phyloP scores from a whole-genome alignment of 2,113 vertebrate genomes.

The Anhinga rufa region DNA sequence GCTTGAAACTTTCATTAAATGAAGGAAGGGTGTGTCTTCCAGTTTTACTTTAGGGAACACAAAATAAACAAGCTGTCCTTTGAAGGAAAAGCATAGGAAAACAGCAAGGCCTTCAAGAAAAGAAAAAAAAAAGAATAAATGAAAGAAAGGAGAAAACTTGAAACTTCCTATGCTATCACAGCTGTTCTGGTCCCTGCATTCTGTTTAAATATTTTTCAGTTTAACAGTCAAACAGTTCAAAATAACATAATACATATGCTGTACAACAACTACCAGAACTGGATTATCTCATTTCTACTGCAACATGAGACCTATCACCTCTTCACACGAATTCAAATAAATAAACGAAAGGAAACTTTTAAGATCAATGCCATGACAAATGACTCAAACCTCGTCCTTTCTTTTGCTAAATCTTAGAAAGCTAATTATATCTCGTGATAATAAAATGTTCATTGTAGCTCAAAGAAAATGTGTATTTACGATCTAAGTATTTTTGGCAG shows the following conservation, averaged over 20 bases:
- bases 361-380: not conserved
- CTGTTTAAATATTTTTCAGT: slow-evolving; percentile 18
- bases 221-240: slow-evolving; percentile 18
- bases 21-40: not conserved
- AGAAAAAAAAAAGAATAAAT: not conserved
- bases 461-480: not conserved
- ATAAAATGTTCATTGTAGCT: not conserved
- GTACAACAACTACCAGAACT: not conserved
- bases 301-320: not conserved
- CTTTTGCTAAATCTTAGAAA: not conserved
- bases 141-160: not conserved
- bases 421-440: not conserved
- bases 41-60: not conserved
- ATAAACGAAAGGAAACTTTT: not conserved
- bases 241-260: not conserved
- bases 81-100: not conserved
- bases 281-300: not conserved
- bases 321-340: not conserved
- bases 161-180: not conserved
- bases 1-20: not conserved
- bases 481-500: not conserved
- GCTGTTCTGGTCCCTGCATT: not conserved
- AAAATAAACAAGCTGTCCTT: not conserved
- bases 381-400: not conserved
- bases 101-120: not conserved